Percentiles rank a stretch among this genome's conserved stretches.
phyloP scores from a whole-genome alignment of 2,797 vertebrate species.

The Onychomys torridus region DNA sequence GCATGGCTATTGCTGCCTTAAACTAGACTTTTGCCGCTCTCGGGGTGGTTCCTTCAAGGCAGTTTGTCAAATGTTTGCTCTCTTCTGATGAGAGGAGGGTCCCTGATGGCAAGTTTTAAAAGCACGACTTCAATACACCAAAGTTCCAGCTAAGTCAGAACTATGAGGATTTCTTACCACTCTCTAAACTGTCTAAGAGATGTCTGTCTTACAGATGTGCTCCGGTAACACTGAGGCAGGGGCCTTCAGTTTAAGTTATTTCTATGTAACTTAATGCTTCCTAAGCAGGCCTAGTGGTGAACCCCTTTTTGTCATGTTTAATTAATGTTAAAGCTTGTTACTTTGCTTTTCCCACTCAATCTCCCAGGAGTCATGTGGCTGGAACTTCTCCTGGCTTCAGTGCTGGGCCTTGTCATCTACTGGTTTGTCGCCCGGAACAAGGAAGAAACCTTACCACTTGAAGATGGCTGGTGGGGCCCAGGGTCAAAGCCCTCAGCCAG shows the following conservation, averaged over 20 bases:
- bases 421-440: slow-evolving; percentile 82
- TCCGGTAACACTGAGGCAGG: background rate
- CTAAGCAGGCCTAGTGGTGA: background rate
- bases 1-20: background rate
- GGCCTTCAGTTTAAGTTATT: background rate
- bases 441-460: slow-evolving; percentile 83
- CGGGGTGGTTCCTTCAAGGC: background rate
- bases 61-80: background rate
- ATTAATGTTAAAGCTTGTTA: background rate
- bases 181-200: background rate
- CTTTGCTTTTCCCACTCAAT: background rate
- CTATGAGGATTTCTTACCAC: background rate
- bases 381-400: slow-evolving; percentile 77
- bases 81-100: background rate
- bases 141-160: background rate
- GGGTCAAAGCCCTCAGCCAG: slow-evolving; percentile 76
- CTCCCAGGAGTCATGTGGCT: slow-evolving; percentile 85
- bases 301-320: background rate
- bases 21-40: background rate
- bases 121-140: background rate
- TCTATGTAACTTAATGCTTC: background rate
- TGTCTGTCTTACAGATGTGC: background rate
- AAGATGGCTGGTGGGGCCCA: slow-evolving; percentile 89
- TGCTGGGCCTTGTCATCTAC: slow-evolving; percentile 84
- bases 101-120: background rate